Evolutionary conservation across 2,113 vertebrate genomes (phyloP).

Genomic region (Nesogale talazaci): DNA sequence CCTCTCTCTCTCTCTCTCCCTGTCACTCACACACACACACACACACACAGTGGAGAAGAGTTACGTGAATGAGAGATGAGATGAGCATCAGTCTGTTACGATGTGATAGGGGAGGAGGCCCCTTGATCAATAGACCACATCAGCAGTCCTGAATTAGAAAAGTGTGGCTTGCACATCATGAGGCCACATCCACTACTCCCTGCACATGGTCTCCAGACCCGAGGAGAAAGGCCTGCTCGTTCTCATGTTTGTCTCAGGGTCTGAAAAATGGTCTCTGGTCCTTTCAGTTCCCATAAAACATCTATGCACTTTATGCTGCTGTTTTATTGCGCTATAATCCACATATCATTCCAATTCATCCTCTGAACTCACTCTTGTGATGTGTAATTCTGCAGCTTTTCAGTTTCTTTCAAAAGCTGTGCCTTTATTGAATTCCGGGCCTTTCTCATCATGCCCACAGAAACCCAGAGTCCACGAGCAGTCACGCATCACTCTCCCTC

Average conservation of each 20-base stretch:
- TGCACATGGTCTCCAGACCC: neutral
- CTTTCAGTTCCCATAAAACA: too few relatives aligned
- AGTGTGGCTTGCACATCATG: neutral
- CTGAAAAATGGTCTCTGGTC: too few relatives aligned
- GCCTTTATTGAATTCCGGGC: neutral
- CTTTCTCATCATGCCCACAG: neutral
- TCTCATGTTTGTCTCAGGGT: neutral
- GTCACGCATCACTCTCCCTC: neutral
- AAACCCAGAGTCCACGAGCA: neutral
- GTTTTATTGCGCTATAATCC: too few relatives aligned
- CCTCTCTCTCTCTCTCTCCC: neutral
- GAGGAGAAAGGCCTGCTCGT: neutral
- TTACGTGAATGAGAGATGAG: neutral
- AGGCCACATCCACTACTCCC: neutral
- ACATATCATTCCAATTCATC: too few relatives aligned
- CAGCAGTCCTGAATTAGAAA: neutral
- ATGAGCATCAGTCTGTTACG: neutral
- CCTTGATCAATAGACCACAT: neutral
- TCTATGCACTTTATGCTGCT: too few relatives aligned
- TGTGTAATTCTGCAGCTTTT: fast-evolving
- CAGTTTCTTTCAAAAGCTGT: neutral
- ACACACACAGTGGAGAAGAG: too few relatives aligned
- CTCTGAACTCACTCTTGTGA: neutral
- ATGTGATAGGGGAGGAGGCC: neutral
- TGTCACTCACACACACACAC: too few relatives aligned